phyloP scores from a whole-genome alignment of 2,888 invertebrate genomes.

The Nineta flava region DNA sequence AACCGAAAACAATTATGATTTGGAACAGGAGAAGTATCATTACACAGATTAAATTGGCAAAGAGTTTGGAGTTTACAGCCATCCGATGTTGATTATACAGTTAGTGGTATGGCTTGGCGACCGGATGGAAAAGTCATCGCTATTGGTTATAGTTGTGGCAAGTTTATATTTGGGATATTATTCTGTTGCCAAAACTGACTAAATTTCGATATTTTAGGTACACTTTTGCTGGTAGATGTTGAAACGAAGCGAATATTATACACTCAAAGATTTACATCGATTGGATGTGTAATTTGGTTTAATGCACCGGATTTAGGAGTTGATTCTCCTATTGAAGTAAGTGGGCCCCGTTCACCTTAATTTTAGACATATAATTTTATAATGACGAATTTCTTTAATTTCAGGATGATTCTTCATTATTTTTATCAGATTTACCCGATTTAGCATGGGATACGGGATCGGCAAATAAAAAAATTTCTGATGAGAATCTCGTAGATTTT shows the following conservation, averaged over 20 bases:
- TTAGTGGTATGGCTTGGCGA: conserved; percentile 76
- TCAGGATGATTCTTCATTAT: conserved; percentile 15
- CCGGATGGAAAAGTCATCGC: conserved; percentile 85
- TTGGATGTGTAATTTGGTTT: conserved; percentile 60
- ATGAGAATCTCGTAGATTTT: conserved; percentile 38
- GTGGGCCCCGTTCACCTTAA: too few relatives aligned
- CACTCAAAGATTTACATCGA: conserved; percentile 40
- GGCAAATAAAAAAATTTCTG: conserved; percentile 30
- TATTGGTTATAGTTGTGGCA: conserved; percentile 53
- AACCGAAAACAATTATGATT: not conserved
- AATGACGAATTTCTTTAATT: not conserved
- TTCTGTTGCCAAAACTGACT: not conserved
- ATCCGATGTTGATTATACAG: conserved; percentile 55
- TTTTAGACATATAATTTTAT: conserved; percentile 7
- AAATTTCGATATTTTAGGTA: conserved; percentile 29
- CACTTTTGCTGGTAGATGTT: conserved; percentile 59
- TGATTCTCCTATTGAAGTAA: conserved; percentile 10
- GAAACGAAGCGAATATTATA: conserved; percentile 73
- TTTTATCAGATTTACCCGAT: conserved; percentile 37
- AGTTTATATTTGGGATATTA: conserved; percentile 24
- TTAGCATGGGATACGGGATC: conserved; percentile 31
- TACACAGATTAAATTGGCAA: conserved; percentile 86
- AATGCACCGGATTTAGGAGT: conserved; percentile 9
- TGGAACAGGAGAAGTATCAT: conserved; percentile 62
- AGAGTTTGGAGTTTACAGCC: conserved; percentile 75